Base-by-base conservation (phyloP, 92 coral and sea anemone species). In the Epizoanthus illoricatus region DNA sequence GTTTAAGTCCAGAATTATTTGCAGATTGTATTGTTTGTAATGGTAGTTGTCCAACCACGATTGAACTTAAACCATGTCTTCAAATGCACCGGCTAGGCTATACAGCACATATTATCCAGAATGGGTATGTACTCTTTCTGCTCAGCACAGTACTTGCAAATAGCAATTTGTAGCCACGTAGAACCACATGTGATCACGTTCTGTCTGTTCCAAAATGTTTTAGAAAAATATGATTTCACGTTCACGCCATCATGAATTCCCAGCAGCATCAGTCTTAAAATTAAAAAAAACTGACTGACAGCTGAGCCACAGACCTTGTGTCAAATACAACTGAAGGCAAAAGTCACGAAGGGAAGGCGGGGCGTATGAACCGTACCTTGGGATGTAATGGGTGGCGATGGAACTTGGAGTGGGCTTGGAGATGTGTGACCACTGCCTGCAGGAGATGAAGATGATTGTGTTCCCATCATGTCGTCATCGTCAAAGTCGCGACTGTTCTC, bases 381-480 rank as follows among this genome's bases (percentile, higher is more conserved):
- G 24, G 84, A 52, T 40, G 80, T 62, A 43, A 92, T 67, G 70
- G 98, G 87, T 23, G 93, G 98, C 8, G 94, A 93, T 1, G 89
- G 65, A 5, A 88, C 85, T 33, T 86, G 89, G 65, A 76, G 92
- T 86, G 81, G 93, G 68, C 79, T 88, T 49, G 94, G 90, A n/a
- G 92, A 90, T 0, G 95, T 84, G 55, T 88, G 86, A 5, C 95
- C 95, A 57, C 92, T 90, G 64, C 89, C 83, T 1, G 91, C 92
- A 1, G 99, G 99, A 0, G 99, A 96, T 0, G 89, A 87, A 4
- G 94, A 75, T 76, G 85, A 80, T 9, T 80, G 91, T 9, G 88
- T 86, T 18, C 85, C 89, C 70, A 90, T 85, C 74, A 92, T 80
- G 24, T 93, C 98, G 80, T 88, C 94, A 61, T 96, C 99, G 45